A percentile compares a stretch with the other conserved stretches of the same genome.
Evolutionary conservation across 1,140 invertebrate species (phyloP).

Genomic region (Trialeurodes vaporariorum): DNA sequence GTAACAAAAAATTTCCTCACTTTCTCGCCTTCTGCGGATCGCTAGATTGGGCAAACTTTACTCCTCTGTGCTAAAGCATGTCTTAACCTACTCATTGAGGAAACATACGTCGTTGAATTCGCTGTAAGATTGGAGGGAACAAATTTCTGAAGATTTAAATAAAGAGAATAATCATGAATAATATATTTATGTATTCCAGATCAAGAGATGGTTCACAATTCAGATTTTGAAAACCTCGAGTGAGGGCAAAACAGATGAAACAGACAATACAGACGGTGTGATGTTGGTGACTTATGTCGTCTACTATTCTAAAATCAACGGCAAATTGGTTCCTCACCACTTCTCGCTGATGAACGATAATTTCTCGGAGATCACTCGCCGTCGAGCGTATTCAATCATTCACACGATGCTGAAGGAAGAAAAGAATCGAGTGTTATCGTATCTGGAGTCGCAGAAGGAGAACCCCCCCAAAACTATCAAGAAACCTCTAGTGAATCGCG

Average conservation of each 20-base stretch:
- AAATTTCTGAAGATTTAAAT: too few relatives aligned
- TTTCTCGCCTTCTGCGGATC: too few relatives aligned
- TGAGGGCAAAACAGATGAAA: neutral
- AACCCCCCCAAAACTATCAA: neutral
- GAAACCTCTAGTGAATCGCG: neutral
- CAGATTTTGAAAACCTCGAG: neutral
- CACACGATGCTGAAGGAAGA: neutral
- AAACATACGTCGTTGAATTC: too few relatives aligned
- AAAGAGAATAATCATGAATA: too few relatives aligned
- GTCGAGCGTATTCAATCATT: neutral
- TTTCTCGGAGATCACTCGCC: neutral
- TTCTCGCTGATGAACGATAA: neutral
- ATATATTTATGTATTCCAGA: neutral
- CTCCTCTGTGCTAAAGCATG: too few relatives aligned
- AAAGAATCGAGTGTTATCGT: neutral
- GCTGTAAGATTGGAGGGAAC: too few relatives aligned
- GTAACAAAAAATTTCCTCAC: too few relatives aligned
- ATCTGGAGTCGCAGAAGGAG: neutral
- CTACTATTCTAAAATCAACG: neutral
- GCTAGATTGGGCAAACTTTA: too few relatives aligned
- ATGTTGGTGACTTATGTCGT: neutral
- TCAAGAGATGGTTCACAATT: neutral
- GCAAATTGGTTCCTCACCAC: neutral
- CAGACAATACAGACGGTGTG: neutral
- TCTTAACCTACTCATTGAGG: too few relatives aligned